Base-by-base conservation (phyloP, 2,888 invertebrate genomes). In the Diloba caeruleocephala region DNA sequence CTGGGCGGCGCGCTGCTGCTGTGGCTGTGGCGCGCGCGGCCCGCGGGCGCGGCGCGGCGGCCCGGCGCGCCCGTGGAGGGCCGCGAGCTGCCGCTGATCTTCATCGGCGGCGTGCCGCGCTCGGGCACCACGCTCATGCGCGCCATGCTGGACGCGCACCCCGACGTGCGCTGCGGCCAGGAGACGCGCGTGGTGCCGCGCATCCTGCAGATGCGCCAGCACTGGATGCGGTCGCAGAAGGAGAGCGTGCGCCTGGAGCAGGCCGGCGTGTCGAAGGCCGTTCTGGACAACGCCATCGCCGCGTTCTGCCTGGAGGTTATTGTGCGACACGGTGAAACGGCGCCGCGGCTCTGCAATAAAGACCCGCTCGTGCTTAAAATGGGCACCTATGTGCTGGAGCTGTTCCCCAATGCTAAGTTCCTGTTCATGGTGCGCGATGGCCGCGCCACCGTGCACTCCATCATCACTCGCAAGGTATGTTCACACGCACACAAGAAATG, bases 351-450 rank as follows among this genome's bases (percentile, higher is more conserved):
- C 62, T 99, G 99, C 94, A 99, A 99, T 94, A 99, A 99, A 93
- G 99, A 99, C 93, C 99, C 99, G 42, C 96, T 99, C 71, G 99
- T 99, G 51, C 95, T 99, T 72, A 99, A 99, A 94, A 98, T 98
- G 95, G 98, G 98, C 82, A 96, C 97, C 44, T 99, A 92, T 69
- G 96, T 99, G 76, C 95, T 97, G 63, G 97, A 98, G 84, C 94
- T 99, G 57, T 99, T 99, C 93, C 99, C 99, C 34, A 98, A 98
- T 85, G 97, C 99, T 53, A 99, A 99, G 93, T 99, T 99, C 92
- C 95, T 99, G 76, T 98, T 99, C 90, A 99, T 99, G 98, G 96
- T 99, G 76, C 96, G 99, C 63, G 99, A 99, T 89, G 99, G 99
- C 17, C 96, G 99, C 63, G 99, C 99, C 59, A 99, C 99, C 15